Percentiles rank a stretch among this genome's conserved stretches.
These are phyloP conservation scores for Platorchestia sp. DNA, from an alignment of 1,140 invertebrate species.

Conservation along the genomic window DNA sequence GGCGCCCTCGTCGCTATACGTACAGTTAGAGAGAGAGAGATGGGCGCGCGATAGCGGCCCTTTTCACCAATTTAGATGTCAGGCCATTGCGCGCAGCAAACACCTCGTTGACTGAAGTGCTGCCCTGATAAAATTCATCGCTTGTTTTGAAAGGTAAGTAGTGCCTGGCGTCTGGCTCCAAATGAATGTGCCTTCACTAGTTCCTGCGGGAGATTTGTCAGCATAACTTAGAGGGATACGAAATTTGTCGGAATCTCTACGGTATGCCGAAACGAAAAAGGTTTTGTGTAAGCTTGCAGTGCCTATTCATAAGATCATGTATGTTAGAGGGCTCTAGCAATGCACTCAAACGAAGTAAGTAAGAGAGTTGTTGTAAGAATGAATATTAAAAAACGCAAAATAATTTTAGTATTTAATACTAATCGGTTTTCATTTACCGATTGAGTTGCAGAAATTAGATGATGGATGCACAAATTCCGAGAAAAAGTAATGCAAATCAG, in stretches of 20 bases:
- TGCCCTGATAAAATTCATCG: slow-evolving; percentile 1
- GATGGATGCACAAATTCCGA: no score
- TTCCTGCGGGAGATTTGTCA: not conserved
- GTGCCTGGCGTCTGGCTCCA: not conserved
- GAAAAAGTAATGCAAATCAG: no score
- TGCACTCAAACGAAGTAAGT: not conserved
- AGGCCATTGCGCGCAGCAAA: slow-evolving; percentile 21
- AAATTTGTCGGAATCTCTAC: no score
- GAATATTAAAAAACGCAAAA: no score
- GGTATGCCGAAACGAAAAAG: not conserved
- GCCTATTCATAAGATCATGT: not conserved
- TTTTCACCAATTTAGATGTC: slow-evolving; percentile 39
- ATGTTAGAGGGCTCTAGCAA: not conserved
- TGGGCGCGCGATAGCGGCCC: slow-evolving; percentile 5
- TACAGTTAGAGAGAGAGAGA: slow-evolving; percentile 20
- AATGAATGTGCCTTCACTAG: not conserved
- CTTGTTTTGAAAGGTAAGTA: slow-evolving; percentile 17
- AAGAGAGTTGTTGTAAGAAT: not conserved
- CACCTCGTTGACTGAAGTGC: slow-evolving; percentile 40
- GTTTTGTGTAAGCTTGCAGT: not conserved
- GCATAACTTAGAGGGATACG: not conserved
- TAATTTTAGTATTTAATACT: no score
- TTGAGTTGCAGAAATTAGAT: no score
- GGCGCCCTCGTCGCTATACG: not conserved
- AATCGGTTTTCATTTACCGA: no score